These are phyloP conservation scores for Mesoclemmys tuberculata DNA, from an alignment of 2,113 vertebrate genomes.

Conservation along the genomic window DNA sequence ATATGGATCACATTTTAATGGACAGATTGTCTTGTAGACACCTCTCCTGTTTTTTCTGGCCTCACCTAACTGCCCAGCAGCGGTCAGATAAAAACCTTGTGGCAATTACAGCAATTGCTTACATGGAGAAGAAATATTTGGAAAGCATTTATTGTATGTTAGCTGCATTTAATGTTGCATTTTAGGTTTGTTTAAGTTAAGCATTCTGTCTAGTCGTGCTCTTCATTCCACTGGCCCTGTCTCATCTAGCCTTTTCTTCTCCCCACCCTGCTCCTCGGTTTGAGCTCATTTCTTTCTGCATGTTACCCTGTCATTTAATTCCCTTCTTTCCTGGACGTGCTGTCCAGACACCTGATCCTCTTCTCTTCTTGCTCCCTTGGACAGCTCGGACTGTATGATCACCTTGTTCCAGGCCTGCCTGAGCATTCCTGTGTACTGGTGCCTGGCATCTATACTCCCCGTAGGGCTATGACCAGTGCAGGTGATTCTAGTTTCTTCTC, in stretches of 20 bases:
- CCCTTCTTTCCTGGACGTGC: background rate
- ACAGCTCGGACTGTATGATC: background rate
- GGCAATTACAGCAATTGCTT: background rate
- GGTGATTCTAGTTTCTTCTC: background rate
- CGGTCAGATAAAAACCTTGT: background rate
- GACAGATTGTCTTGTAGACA: background rate
- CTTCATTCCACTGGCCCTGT: fast-evolving
- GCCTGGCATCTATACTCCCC: background rate
- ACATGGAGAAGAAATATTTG: background rate
- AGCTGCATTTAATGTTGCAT: background rate
- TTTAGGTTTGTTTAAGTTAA: background rate
- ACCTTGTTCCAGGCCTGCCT: background rate
- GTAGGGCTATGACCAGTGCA: too few species aligned
- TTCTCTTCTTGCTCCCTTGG: background rate
- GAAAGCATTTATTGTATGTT: background rate
- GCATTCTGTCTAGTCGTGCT: background rate
- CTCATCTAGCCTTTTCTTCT: background rate
- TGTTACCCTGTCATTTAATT: background rate
- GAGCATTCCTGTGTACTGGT: background rate
- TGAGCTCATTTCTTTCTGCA: background rate
- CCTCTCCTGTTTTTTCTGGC: background rate
- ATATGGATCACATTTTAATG: background rate
- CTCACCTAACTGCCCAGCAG: background rate
- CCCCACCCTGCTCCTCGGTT: background rate
- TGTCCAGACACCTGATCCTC: background rate